These are phyloP conservation scores for Phrixothrix hirtus DNA, from an alignment of 2,888 invertebrate genomes.

Conservation along the genomic window DNA sequence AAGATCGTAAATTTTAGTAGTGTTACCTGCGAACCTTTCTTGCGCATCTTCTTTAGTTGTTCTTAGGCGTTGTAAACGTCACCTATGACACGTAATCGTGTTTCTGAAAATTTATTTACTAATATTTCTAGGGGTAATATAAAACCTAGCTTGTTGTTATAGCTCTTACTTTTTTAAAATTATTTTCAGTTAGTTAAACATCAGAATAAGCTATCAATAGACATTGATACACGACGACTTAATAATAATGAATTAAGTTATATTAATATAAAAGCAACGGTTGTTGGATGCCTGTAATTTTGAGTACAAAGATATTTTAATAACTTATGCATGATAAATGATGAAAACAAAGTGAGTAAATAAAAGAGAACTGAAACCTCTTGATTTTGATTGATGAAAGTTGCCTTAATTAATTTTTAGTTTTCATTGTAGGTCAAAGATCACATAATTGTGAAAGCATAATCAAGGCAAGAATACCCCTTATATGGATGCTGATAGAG, in stretches of 20 bases:
- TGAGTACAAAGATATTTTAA: constrained; percentile 14
- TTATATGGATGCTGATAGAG: no score
- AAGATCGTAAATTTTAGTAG: constrained; percentile 43
- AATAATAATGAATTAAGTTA: constrained; percentile 13
- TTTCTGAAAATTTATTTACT: constrained; percentile 47
- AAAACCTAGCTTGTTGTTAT: constrained; percentile 32
- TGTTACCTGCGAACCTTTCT: constrained; percentile 41
- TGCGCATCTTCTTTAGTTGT: constrained; percentile 41
- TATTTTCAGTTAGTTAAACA: neutral
- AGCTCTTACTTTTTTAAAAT: constrained; percentile 2
- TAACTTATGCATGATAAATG: constrained; percentile 27
- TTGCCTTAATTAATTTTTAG: constrained; percentile 24
- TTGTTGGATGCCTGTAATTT: constrained; percentile 9
- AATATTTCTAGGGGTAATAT: constrained; percentile 46
- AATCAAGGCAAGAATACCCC: neutral
- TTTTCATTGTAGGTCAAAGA: constrained; percentile 18
- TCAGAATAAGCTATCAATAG: no score
- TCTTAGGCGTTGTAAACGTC: constrained; percentile 47
- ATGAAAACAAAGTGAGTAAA: constrained; percentile 30
- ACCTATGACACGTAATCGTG: constrained; percentile 46
- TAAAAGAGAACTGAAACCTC: constrained; percentile 12
- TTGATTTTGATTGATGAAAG: constrained; percentile 28
- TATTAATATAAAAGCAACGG: constrained; percentile 7
- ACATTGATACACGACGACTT: constrained; percentile 2
- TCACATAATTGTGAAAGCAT: constrained; percentile 12